Evolutionary conservation across 2,888 invertebrate genomes (phyloP).

Genomic region (Agrotis puta): DNA sequence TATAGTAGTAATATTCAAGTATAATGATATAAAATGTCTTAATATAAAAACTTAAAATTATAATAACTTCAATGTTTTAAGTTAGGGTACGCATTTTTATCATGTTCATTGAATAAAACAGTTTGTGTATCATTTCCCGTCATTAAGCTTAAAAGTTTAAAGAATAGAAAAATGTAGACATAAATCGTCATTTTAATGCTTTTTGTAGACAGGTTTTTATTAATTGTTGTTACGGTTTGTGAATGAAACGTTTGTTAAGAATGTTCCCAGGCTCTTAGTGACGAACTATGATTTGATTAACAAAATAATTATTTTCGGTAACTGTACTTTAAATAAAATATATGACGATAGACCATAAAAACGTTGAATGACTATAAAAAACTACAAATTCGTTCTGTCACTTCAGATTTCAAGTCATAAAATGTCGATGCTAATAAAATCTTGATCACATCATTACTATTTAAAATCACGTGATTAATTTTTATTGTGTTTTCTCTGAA

Average conservation of each 20-base stretch:
- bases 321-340: neutral
- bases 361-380: slow-evolving; percentile 1
- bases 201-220: slow-evolving; percentile 45
- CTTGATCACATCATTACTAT: neutral
- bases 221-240: slow-evolving; percentile 47
- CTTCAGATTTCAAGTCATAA: neutral
- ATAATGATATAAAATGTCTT: no score
- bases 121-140: slow-evolving; percentile 44
- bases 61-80: slow-evolving; percentile 25
- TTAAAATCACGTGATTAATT: slow-evolving; percentile 7
- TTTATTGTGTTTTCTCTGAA: slow-evolving; percentile 14
- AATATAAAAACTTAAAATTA: neutral
- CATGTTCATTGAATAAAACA: slow-evolving; percentile 39
- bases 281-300: slow-evolving; percentile 34
- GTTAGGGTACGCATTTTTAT: slow-evolving; percentile 18
- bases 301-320: neutral
- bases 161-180: slow-evolving; percentile 45
- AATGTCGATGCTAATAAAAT: neutral
- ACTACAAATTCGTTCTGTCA: neutral
- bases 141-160: slow-evolving; percentile 40
- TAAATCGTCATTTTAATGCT: slow-evolving; percentile 33
- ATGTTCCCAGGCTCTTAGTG: slow-evolving; percentile 34
- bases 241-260: slow-evolving; percentile 49
- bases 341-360: neutral
- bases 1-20: no score